Evolutionary conservation across 37 sponge, comb jelly and placozoan species (phyloP), one percentile per base, ranked within the genome.

Genomic region (Beroe ovata): DNA sequence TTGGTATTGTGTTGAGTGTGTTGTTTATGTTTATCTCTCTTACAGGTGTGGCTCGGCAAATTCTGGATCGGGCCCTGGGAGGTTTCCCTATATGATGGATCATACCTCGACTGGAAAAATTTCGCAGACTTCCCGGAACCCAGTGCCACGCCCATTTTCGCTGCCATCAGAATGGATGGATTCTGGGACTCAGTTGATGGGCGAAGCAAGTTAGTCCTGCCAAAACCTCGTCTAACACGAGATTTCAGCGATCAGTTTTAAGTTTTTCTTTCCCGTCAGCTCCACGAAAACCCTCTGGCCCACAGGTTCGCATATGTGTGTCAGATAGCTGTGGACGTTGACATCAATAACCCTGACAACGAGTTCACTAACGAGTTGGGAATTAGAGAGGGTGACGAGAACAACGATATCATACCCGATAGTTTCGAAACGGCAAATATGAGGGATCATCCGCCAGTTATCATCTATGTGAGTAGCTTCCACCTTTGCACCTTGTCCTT

Each of bases 31-130:
- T n/a, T n/a, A n/a, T n/a, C n/a, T n/a, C n/a, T n/a, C n/a, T 47
- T 16, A 25, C 69, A 77, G 84, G 84, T 77, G 54, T 77, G 84
- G 84, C 84, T 77, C 36, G 84, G 84, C 21, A 77, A 77, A 54
- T 77, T 77, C 84, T 77, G 84, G 84, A 21, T 77, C 38, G 84
- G 33, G 23, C 28, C 39, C 22, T 77, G 84, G 84, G 84, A 33
- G 47, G 33, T 77, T 8, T 32, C 84, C 21, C 84, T 77, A 0
- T n/a, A 77, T 54, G 84, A 77, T 29, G 84, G 84, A 16, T 32
- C 47, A 21, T 20, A 40, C 18, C 22, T 77, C 8, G 84, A 77
- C n/a, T 77, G 35, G 38, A 39, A 36, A 26, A 77, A 77, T 54
- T 77, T 77, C 41, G 84, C 39, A 4, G 25, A 77, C 0, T 20